Conservation (phyloP, 1,140 invertebrate genomes). For the Campoletis sonorensis region DNA sequence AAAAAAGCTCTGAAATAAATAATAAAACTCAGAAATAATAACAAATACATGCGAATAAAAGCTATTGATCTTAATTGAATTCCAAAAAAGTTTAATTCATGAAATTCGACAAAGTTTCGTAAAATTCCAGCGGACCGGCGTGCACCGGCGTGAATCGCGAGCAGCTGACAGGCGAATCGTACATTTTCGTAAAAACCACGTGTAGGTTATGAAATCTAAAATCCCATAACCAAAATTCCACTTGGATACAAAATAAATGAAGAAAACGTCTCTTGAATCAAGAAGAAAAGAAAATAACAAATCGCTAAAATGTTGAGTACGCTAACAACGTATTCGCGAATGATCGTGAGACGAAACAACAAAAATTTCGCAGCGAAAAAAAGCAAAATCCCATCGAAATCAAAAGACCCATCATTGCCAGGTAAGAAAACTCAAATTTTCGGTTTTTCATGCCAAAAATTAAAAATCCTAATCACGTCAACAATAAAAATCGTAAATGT, state of each 20-base stretch:
- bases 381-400: constrained; percentile 15
- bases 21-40: too few relatives aligned
- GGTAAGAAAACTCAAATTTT: constrained; percentile 8
- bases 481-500: too few relatives aligned
- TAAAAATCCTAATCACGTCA: too few relatives aligned
- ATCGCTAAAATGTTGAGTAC: constrained; percentile 8
- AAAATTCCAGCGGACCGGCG: background rate
- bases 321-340: constrained; percentile 28
- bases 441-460: background rate
- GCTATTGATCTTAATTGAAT: too few relatives aligned
- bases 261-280: background rate
- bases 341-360: constrained; percentile 6
- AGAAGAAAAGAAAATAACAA: background rate
- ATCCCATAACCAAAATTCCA: background rate
- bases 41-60: too few relatives aligned
- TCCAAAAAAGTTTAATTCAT: too few relatives aligned
- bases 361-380: constrained; percentile 11
- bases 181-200: background rate
- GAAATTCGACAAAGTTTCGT: too few relatives aligned
- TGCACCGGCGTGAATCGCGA: background rate
- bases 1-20: too few relatives aligned
- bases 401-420: constrained; percentile 4
- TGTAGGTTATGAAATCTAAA: background rate
- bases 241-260: background rate
- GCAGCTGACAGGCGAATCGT: background rate